Conservation (phyloP, 2,888 invertebrate genomes). For the Nasonia oneida region DNA sequence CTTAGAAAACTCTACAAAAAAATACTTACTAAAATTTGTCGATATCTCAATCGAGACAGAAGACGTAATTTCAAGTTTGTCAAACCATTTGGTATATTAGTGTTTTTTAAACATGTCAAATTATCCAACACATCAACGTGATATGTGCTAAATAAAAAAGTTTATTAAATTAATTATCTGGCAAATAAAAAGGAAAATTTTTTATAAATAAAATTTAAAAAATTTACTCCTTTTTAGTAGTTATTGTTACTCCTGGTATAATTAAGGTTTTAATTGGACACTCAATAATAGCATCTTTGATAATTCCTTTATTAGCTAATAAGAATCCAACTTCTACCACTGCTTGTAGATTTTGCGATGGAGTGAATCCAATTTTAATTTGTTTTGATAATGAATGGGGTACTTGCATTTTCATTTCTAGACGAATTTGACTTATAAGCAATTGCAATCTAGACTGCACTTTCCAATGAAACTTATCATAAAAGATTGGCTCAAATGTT, state of each 20-base stretch:
- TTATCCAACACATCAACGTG: conserved; percentile 79
- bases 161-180: conserved; percentile 38
- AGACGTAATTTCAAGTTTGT: conserved; percentile 79
- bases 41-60: conserved; percentile 74
- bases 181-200: neutral
- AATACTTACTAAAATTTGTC: conserved; percentile 57
- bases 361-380: conserved; percentile 11
- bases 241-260: conserved; percentile 66
- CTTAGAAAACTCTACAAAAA: neutral
- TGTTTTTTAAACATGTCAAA: conserved; percentile 76
- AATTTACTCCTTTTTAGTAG: conserved; percentile 56
- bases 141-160: conserved; percentile 71
- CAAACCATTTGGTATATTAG: conserved; percentile 74
- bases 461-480: conserved; percentile 52
- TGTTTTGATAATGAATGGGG: neutral
- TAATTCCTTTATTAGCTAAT: conserved; percentile 4
- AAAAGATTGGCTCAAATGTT: conserved; percentile 42
- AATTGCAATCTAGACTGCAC: conserved; percentile 26
- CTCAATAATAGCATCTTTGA: conserved; percentile 67
- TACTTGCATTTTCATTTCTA: conserved; percentile 49
- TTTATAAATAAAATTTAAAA: neutral
- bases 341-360: conserved; percentile 34
- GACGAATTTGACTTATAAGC: conserved; percentile 39
- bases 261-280: conserved; percentile 64
- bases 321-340: conserved; percentile 21